Conservation (phyloP, 2,797 vertebrate genomes). For the Esox lucius region DNA sequence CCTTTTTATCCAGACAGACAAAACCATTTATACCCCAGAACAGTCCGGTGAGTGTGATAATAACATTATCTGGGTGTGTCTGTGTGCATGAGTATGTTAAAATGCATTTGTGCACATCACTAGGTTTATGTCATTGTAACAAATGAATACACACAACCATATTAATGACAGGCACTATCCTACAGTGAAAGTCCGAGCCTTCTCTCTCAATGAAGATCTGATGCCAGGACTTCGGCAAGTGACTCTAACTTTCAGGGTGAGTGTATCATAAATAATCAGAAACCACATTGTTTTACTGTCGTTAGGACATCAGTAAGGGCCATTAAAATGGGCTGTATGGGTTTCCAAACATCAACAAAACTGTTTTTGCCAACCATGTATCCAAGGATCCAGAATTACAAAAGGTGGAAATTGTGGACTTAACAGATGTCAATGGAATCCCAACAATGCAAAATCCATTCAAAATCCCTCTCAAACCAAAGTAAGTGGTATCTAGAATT, state of each 20-base stretch:
- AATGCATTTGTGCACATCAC: conserved; percentile 10
- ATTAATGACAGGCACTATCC: conserved; percentile 14
- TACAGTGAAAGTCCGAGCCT: conserved; percentile 88
- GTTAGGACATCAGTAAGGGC: neutral
- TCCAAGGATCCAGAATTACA: conserved; percentile 82
- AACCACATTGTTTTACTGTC: neutral
- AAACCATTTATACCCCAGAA: conserved; percentile 86
- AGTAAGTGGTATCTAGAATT: conserved; percentile 67
- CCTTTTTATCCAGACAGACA: conserved; percentile 91
- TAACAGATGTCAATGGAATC: conserved; percentile 83
- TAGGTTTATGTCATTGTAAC: conserved; percentile 4
- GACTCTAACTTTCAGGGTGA: conserved; percentile 84
- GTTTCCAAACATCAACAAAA: neutral
- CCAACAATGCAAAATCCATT: conserved; percentile 87
- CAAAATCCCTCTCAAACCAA: conserved; percentile 91
- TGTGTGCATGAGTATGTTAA: conserved; percentile 2
- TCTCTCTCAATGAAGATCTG: conserved; percentile 87
- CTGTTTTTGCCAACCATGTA: neutral
- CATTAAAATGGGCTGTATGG: neutral
- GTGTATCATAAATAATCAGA: conserved; percentile 36
- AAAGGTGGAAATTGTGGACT: conserved; percentile 80
- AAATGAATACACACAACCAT: neutral
- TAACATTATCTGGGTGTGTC: neutral
- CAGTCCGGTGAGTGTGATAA: conserved; percentile 72
- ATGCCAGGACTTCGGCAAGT: conserved; percentile 80